Conservation (phyloP, 2,113 vertebrate species). For the Scytalopus superciliaris region DNA sequence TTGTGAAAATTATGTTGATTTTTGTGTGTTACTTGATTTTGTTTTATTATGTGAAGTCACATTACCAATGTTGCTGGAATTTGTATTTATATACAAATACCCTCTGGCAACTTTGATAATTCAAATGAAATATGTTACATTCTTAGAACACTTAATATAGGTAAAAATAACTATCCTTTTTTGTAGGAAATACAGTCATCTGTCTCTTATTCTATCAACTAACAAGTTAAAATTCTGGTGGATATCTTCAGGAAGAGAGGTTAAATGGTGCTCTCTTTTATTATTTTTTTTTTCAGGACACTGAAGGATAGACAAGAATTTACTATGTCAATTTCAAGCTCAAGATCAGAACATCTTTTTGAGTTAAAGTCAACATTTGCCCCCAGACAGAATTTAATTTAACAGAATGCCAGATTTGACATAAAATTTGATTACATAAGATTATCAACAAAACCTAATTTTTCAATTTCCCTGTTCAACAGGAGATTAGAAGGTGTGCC, state of each 20-base stretch:
- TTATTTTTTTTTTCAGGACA: background rate
- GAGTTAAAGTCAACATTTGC: slow-evolving; percentile 1
- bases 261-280: background rate
- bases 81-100: background rate
- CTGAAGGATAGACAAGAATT: background rate
- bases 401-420: background rate
- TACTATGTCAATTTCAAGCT: background rate
- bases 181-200: background rate
- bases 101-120: background rate
- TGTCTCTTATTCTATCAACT: background rate
- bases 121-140: background rate
- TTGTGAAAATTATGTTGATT: background rate
- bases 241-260: background rate
- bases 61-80: background rate
- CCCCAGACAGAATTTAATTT: background rate
- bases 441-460: background rate
- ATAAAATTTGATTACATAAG: background rate
- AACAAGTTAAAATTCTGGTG: background rate
- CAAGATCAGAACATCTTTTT: background rate
- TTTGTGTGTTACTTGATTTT: background rate
- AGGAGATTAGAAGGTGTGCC: background rate
- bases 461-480: background rate
- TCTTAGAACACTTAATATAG: background rate
- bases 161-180: background rate
- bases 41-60: background rate